A percentile compares a stretch with the other conserved stretches of the same genome.
Evolutionary conservation across 1,140 invertebrate genomes (phyloP).

Genomic region (Drusus annulatus): DNA sequence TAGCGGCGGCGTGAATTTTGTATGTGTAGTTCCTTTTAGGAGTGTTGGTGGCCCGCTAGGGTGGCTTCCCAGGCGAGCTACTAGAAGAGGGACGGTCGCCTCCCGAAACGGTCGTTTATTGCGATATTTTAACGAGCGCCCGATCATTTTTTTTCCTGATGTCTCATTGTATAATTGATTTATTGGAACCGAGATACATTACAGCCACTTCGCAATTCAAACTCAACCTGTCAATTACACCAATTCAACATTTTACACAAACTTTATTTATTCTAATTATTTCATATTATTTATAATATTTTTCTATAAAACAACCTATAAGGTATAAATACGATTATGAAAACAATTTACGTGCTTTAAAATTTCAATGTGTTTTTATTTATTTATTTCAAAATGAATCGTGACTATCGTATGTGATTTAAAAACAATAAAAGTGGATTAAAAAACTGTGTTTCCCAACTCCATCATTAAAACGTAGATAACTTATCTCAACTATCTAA

Average conservation of each 20-base stretch:
- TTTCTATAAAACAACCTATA: background rate
- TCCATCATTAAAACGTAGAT: slow-evolving; percentile 25
- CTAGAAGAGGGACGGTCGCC: slow-evolving; percentile 58
- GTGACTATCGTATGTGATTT: slow-evolving; percentile 13
- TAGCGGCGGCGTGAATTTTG: slow-evolving; percentile 42
- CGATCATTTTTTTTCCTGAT: slow-evolving; percentile 33
- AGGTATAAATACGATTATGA: background rate
- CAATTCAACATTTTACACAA: too few species aligned
- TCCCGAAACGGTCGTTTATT: slow-evolving; percentile 59
- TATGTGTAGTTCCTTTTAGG: slow-evolving; percentile 24
- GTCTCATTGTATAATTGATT: slow-evolving; percentile 6
- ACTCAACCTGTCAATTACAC: slow-evolving; percentile 14
- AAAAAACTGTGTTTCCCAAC: slow-evolving; percentile 34
- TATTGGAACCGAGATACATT: background rate
- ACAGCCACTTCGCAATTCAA: background rate
- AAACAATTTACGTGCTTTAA: too few species aligned
- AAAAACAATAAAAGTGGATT: slow-evolving; percentile 39
- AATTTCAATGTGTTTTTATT: background rate
- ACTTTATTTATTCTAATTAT: background rate
- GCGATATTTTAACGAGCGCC: slow-evolving; percentile 48
- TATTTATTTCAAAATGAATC: slow-evolving; percentile 11
- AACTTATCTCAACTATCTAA: slow-evolving; percentile 33
- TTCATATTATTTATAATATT: background rate
- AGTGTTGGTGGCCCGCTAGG: slow-evolving; percentile 21
- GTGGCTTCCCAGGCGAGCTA: slow-evolving; percentile 43